Base-by-base conservation (phyloP, 1,140 invertebrate genomes). In the Parapsyche elsis region DNA sequence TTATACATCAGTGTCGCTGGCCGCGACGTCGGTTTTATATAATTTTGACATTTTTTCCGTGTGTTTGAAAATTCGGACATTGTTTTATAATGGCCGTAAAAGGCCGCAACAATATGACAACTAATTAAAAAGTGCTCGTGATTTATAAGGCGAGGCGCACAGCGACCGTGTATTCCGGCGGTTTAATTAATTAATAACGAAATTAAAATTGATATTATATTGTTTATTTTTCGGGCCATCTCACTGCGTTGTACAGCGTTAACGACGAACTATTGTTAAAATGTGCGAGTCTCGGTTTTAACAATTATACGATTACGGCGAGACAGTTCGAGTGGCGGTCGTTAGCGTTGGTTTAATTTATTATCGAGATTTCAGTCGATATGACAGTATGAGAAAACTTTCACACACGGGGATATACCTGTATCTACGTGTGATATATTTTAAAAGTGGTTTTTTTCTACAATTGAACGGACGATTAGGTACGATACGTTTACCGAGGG, bases 31-130 rank as follows among this genome's bases (percentile, higher is more conserved):
- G 21, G 64, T 67, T 67, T 67, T 67, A 67, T 67, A 67, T 67
- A 67, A 67, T 67, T 67, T 67, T 67, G 64, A 67, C 64, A 67
- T 67, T 67, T 67, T 67, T 30, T 67, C 24, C 57, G 57, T 16
- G 21, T 61, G n/a, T 53, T 53, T 53, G 12, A 53, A 53, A 12
- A 12, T 24, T 67, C 9, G 64, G 21, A 67, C 24, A 67, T 67
- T 24, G 21, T 24, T 67, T 67, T 67, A 67, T 67, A 23, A 67
- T 26, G 24, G 24, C 64, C 64, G 19, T 19, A 67, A 67, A 67
- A 24, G 23, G 24, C 64, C 24, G 21, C 5, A 67, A 67, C 64
- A 67, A 67, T 67, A 67, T 67, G 64, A 67, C 64, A 67, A 67
- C 64, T 67, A 67, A 67, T 67, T 67, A 67, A 67, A 67, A 67